A percentile compares a stretch with the other conserved stretches of the same genome.
phyloP scores from a whole-genome alignment of 1,140 invertebrate species.

The Myzus persicae region DNA sequence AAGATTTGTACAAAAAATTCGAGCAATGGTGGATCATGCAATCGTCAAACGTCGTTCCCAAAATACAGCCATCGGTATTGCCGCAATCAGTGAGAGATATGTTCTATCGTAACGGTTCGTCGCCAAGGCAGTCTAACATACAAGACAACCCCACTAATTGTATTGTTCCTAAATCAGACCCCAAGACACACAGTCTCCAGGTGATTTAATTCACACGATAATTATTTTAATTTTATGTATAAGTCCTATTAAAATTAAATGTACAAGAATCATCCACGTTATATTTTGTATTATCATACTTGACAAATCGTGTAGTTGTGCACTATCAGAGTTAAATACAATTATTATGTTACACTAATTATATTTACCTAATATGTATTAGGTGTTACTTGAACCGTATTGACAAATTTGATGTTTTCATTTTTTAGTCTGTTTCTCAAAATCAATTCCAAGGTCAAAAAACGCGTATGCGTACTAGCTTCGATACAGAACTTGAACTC shows the following conservation, averaged over 20 bases:
- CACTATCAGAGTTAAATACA: neutral
- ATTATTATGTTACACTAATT: neutral
- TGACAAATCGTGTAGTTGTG: neutral
- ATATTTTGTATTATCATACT: neutral
- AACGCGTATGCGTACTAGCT: slow-evolving; percentile 89
- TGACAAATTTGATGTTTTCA: slow-evolving; percentile 58
- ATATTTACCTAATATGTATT: neutral
- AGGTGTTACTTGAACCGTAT: neutral
- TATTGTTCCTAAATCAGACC: slow-evolving; percentile 41
- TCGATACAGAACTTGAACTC: slow-evolving; percentile 94
- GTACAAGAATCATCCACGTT: neutral
- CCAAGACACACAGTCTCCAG: slow-evolving; percentile 49
- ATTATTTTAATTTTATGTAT: neutral
- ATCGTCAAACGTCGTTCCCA: slow-evolving; percentile 67
- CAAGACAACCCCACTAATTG: slow-evolving; percentile 31
- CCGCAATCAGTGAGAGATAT: slow-evolving; percentile 61
- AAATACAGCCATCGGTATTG: slow-evolving; percentile 65
- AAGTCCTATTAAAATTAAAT: too few relatives aligned
- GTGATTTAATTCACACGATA: slow-evolving; percentile 17
- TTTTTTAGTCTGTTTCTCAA: slow-evolving; percentile 73
- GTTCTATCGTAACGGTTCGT: slow-evolving; percentile 52
- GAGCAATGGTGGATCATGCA: slow-evolving; percentile 78
- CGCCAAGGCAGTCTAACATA: slow-evolving; percentile 32
- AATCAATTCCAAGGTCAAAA: slow-evolving; percentile 83
- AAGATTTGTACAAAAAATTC: slow-evolving; percentile 79